Evolutionary conservation across 2,888 invertebrate species (phyloP).

Genomic region (Spialia ferax): DNA sequence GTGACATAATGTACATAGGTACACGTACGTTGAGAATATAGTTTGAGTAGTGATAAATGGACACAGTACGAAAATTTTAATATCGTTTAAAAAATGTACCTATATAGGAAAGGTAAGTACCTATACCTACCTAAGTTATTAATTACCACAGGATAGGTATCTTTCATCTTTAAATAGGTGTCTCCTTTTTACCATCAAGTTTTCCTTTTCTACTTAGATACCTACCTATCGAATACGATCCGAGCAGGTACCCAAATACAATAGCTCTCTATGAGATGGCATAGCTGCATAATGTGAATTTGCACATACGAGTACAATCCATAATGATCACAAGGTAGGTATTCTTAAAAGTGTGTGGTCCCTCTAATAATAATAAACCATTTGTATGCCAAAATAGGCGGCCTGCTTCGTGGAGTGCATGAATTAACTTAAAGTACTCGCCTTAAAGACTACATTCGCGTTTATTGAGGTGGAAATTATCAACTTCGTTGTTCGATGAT

Average conservation of each 20-base stretch:
- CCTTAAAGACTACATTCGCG: conserved; percentile 18
- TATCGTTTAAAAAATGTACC: too few species aligned
- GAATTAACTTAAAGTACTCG: conserved; percentile 11
- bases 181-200: too few species aligned
- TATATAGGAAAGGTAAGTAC: too few species aligned
- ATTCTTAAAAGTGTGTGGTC: conserved; percentile 35
- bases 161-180: too few species aligned
- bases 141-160: too few species aligned
- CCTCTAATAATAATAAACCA: conserved; percentile 20
- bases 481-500: conserved; percentile 6
- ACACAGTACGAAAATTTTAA: too few species aligned
- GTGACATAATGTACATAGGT: too few species aligned
- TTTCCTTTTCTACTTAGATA: too few species aligned
- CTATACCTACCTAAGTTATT: too few species aligned
- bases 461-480: conserved; percentile 2
- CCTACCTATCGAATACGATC: too few species aligned
- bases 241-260: not conserved
- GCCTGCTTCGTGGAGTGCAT: not conserved
- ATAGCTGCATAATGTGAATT: conserved; percentile 4
- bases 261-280: not conserved
- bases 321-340: not conserved
- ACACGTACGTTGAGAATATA: too few species aligned
- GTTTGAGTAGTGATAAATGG: too few species aligned
- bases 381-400: conserved; percentile 25
- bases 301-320: not conserved